These are phyloP conservation scores for Aplodontia rufa DNA, from an alignment of 2,113 vertebrate species.

Conservation along the genomic window DNA sequence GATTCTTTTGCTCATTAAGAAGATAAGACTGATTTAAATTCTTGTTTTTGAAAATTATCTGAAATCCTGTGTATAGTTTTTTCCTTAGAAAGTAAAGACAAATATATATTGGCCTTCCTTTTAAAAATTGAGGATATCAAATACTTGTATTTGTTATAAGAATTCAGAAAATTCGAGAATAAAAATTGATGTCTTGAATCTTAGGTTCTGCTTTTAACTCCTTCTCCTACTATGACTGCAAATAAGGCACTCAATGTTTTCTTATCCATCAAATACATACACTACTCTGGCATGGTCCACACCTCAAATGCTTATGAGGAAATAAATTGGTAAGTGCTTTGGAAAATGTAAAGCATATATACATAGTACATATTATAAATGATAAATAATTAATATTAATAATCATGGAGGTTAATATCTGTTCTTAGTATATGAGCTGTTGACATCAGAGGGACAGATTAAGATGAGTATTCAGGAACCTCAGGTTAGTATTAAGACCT, in stretches of 20 bases:
- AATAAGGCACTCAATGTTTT: neutral
- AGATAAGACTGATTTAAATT: slow-evolving; percentile 19
- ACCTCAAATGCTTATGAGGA: neutral
- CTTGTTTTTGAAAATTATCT: neutral
- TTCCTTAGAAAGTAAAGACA: slow-evolving; percentile 1
- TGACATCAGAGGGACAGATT: neutral
- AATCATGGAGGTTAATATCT: neutral
- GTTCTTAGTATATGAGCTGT: neutral
- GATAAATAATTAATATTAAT: neutral
- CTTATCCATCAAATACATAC: neutral
- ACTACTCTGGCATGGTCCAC: neutral
- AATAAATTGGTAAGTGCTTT: neutral
- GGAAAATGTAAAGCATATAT: neutral
- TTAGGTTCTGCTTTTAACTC: neutral
- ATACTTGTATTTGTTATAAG: slow-evolving; percentile 32
- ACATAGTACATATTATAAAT: slow-evolving; percentile 6
- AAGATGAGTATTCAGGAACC: neutral
- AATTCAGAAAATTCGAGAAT: slow-evolving; percentile 5
- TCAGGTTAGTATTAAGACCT: neutral
- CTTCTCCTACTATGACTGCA: neutral
- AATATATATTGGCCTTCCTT: neutral
- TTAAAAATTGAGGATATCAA: neutral
- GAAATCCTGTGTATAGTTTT: slow-evolving; percentile 6
- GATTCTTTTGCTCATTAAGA: neutral
- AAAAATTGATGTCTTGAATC: neutral